Evolutionary conservation across 2,113 vertebrate genomes (phyloP).

Genomic region (Rhineura floridana): DNA sequence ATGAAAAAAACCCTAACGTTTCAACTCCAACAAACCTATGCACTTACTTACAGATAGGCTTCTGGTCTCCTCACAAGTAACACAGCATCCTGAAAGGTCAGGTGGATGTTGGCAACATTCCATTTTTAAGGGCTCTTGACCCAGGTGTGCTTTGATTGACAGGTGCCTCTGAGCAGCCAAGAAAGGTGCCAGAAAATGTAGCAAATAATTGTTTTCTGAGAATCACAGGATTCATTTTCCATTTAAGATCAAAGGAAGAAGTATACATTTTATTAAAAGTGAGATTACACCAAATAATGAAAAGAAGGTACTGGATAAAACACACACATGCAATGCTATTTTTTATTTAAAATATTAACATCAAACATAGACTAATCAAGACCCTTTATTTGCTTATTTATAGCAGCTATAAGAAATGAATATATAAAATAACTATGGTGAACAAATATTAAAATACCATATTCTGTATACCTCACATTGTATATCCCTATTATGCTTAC

Average conservation of each 20-base stretch:
- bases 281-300: neutral
- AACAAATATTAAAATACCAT: neutral
- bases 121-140: too few species aligned
- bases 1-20: too few species aligned
- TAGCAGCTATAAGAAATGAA: neutral
- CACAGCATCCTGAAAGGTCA: too few species aligned
- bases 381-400: neutral
- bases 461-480: too few species aligned
- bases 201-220: neutral
- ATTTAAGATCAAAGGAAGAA: neutral
- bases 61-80: too few species aligned
- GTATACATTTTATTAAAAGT: neutral
- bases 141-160: too few species aligned
- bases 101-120: too few species aligned
- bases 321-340: too few species aligned
- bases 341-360: neutral
- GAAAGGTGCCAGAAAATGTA: too few species aligned
- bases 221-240: neutral
- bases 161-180: too few species aligned
- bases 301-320: neutral
- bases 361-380: neutral
- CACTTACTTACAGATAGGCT: too few species aligned
- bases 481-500: neutral
- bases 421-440: neutral
- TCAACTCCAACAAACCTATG: too few species aligned